Base-by-base conservation (phyloP, 2,888 invertebrate species). In the Lasioglossum pauxillum region DNA sequence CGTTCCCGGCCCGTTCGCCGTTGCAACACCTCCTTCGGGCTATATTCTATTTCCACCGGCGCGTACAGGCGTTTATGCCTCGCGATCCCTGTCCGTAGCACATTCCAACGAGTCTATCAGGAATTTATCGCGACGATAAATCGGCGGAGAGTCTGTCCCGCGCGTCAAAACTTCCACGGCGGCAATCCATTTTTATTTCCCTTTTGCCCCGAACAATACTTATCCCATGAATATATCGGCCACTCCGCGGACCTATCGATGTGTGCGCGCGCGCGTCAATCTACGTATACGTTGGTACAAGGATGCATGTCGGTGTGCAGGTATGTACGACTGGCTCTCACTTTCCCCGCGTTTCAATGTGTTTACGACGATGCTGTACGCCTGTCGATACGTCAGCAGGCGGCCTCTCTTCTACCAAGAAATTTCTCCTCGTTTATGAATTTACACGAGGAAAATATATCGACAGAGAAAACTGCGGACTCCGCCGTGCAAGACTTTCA, bases 61-160 rank as follows among this genome's bases (percentile, higher is more conserved):
- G 31, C 38, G 46, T 27, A 67, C 67, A 67, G 35, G 57, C 80
- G 67, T 73, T 78, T 75, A 69, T 53, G 46, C 72, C 57, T 23
- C 57, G 69, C 35, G 72, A 82, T 83, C 49, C 57, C 38, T 67
- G 69, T 74, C 69, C 69, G 80, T n/a, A 12, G 35, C 75, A 19
- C 71, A 67, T 79, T 76, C 46, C 79, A 23, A 44, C 78, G 64
- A 72, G 73, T 78, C 75, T 78, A 80, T 83, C 78, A 35, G 53
- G 64, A 75, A 81, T 74, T 76, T 78, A 85, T 80, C 71, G 80
- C 71, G 3, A n/a, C 53, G 79, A 80, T 80, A 74, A 82, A 79
- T 82, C 77, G 80, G 3, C 53, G 23, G 27, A 23, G 46, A 23
- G 46, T 27, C 49, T 60, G 69, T 74, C 53, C 19, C 27, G 49